Percentiles rank a stretch among this genome's conserved stretches.
phyloP scores from a whole-genome alignment of 2,113 vertebrate species.

The Macroglossus sobrinus region DNA sequence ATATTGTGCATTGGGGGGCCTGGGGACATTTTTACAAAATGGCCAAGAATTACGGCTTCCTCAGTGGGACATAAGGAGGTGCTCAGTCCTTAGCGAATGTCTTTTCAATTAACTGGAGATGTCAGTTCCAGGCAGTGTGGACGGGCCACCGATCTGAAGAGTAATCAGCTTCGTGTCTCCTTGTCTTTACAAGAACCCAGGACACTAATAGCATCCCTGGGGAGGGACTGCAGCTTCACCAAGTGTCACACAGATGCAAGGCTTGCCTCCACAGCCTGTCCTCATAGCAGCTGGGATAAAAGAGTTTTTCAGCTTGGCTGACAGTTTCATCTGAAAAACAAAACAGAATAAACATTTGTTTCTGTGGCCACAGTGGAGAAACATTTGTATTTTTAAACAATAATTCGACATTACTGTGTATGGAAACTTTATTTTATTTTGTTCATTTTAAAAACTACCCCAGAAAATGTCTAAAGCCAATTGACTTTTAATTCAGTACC shows the following conservation, averaged over 20 bases:
- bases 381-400: slow-evolving; percentile 12
- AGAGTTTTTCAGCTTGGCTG: slow-evolving; percentile 69
- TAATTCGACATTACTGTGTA: neutral
- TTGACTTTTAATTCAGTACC: slow-evolving; percentile 6
- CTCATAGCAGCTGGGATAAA: slow-evolving; percentile 64
- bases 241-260: slow-evolving; percentile 52
- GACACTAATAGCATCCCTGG: slow-evolving; percentile 75
- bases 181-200: slow-evolving; percentile 52
- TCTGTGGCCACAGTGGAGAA: neutral
- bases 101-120: slow-evolving; percentile 74
- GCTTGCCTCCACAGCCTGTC: slow-evolving; percentile 44
- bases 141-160: slow-evolving; percentile 76
- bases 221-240: slow-evolving; percentile 72
- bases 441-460: neutral
- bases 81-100: slow-evolving; percentile 57
- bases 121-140: slow-evolving; percentile 72
- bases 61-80: neutral
- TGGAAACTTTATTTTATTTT: neutral
- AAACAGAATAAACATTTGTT: slow-evolving; percentile 35
- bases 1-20: neutral
- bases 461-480: neutral
- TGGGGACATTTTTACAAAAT: slow-evolving; percentile 50
- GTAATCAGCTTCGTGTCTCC: slow-evolving; percentile 68
- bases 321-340: slow-evolving; percentile 57
- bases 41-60: slow-evolving; percentile 15